Base-by-base conservation (phyloP, 2,888 invertebrate species). In the Drosophila atripex region DNA sequence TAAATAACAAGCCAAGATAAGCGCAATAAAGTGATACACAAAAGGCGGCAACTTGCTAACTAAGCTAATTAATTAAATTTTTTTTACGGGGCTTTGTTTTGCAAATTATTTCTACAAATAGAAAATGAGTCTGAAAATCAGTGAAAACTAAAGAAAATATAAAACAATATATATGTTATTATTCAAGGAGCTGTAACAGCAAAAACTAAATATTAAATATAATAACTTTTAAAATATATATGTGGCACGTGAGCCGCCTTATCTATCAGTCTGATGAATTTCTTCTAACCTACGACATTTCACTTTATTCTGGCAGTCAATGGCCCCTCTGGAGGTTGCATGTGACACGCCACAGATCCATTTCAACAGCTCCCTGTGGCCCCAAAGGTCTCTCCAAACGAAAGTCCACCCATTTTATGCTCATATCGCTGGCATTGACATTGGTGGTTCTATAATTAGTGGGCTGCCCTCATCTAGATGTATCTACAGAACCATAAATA, bases 381-480 rank as follows among this genome's bases (percentile, higher is more conserved):
- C 41, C 18, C 54, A 50, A 21, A 52, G 49, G 38, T 25, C 9
- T 12, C 23, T 7, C 32, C 25, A n/a, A 14, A 14, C 18, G 6
- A 43, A 25, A 35, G 28, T 18, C 35, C n/a, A 39, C 50, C 49
- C 3, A 23, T 51, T 51, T 5, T 72, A 70, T 57, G 68, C 28
- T 66, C 68, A 38, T 57, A 57, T 57, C 52, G 51, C 58, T 75
- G 76, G 60, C 85, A 78, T 84, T 78, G 78, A 84, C 84, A 77
- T 70, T 84, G 84, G 35, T 54, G 61, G 21, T 14, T 38, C 70
- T 74, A 73, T 70, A 75, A 84, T 84, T 84, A 80, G 69, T 69
- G 49, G 35, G 51, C 53, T 47, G 49, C 64, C 25, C 54, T 71
- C 45, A 21, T 16, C 14, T 18, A 30, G 43, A 64, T 64, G 43